phyloP scores from a whole-genome alignment of 1,140 invertebrate species.

The Polyergus mexicanus region DNA sequence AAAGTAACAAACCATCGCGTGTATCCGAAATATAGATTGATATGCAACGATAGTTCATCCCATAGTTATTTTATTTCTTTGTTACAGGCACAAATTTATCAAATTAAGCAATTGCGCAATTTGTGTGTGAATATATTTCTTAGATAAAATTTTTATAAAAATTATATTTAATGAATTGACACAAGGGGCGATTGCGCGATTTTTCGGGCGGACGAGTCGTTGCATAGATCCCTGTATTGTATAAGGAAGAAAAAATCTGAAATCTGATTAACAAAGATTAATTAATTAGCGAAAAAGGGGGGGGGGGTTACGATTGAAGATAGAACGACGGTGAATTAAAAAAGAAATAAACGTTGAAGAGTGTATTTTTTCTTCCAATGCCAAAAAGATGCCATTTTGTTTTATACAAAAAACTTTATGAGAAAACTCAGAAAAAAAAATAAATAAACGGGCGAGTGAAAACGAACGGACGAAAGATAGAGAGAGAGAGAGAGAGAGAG shows the following conservation, averaged over 20 bases:
- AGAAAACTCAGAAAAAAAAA: slow-evolving; percentile 81
- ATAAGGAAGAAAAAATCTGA: slow-evolving; percentile 28
- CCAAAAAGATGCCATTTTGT: slow-evolving; percentile 86
- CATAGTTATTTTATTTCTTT: too few species aligned
- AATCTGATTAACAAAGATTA: slow-evolving; percentile 34
- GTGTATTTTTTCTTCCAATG: slow-evolving; percentile 86
- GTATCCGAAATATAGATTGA: slow-evolving; percentile 37
- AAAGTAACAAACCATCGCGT: slow-evolving; percentile 60
- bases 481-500: slow-evolving; percentile 15
- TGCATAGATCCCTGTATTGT: slow-evolving; percentile 41
- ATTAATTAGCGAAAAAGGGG: slow-evolving; percentile 60
- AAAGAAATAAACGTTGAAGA: slow-evolving; percentile 77
- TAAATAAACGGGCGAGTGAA: not conserved
- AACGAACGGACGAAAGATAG: slow-evolving; percentile 68
- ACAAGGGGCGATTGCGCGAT: not conserved
- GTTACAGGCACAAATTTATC: not conserved
- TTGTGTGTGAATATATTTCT: not conserved
- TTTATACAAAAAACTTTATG: slow-evolving; percentile 81
- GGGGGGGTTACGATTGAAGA: slow-evolving; percentile 69
- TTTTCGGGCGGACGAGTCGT: not conserved
- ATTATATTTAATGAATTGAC: not conserved
- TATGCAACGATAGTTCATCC: slow-evolving; percentile 15
- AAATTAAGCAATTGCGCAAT: not conserved
- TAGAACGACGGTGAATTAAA: slow-evolving; percentile 71
- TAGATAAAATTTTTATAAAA: not conserved